A percentile compares a stretch with the other conserved stretches of the same genome.
phyloP scores from a whole-genome alignment of 2,113 vertebrate species.

The Chauna torquata region DNA sequence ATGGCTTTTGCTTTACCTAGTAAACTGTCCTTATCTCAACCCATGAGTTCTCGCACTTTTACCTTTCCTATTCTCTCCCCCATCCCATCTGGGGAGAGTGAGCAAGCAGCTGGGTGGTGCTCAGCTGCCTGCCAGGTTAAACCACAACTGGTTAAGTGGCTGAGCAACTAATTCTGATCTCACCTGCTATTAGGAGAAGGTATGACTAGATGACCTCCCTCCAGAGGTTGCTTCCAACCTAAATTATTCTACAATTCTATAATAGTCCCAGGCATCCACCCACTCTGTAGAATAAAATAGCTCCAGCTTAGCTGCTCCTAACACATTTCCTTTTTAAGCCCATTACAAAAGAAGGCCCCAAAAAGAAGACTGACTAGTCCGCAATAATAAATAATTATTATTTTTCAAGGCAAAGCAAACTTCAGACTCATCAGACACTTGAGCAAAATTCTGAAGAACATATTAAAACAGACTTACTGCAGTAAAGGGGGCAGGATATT shows the following conservation, averaged over 20 bases:
- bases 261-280: constrained; percentile 22
- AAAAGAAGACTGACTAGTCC: neutral
- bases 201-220: constrained; percentile 36
- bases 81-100: no score
- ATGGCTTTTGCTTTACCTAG: no score
- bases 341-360: neutral
- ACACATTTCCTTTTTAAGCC: neutral
- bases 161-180: constrained; percentile 34
- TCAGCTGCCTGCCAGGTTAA: no score
- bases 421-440: neutral
- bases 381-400: neutral
- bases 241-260: neutral
- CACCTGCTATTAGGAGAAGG: neutral
- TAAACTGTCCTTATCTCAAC: no score
- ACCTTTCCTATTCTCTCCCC: no score
- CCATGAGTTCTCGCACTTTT: no score
- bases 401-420: neutral
- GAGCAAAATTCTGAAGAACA: neutral
- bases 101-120: no score
- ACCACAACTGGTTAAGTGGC: neutral
- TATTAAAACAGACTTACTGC: constrained; percentile 85
- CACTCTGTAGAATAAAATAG: constrained; percentile 17
- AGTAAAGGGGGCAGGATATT: constrained; percentile 94
- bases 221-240: constrained; percentile 8
- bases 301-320: constrained; percentile 1